Percentiles rank a stretch among this genome's conserved stretches.
Conservation (phyloP, 2,888 invertebrate species). For the Flabesymbios commensalis region DNA sequence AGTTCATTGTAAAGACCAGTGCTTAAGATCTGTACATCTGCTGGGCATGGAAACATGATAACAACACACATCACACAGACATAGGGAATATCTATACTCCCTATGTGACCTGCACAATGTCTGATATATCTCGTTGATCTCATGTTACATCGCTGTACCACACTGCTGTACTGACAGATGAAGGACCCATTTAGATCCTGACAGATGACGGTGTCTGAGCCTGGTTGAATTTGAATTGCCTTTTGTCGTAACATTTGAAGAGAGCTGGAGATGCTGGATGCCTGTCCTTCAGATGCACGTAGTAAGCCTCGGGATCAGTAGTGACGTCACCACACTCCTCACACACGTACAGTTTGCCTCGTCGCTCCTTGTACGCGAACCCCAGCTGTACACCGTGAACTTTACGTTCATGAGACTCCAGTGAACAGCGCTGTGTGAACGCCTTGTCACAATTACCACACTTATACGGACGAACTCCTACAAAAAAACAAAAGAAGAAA, state of each 20-base stretch:
- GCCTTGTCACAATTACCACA: conserved; percentile 98
- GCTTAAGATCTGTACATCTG: too few species aligned
- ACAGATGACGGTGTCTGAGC: too few species aligned
- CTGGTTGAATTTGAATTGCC: conserved; percentile 78
- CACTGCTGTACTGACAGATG: too few species aligned
- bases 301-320: conserved; percentile 92
- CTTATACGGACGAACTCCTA: conserved; percentile 95
- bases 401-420: conserved; percentile 97
- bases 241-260: conserved; percentile 94
- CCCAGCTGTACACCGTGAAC: conserved; percentile 95
- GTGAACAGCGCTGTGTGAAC: conserved; percentile 97
- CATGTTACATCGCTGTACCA: too few species aligned
- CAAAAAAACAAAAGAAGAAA: conserved; percentile 24
- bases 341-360: conserved; percentile 86
- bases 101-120: too few species aligned
- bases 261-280: conserved; percentile 78
- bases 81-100: too few species aligned
- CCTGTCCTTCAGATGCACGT: conserved; percentile 82
- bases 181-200: too few species aligned
- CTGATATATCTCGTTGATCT: too few species aligned
- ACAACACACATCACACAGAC: too few species aligned
- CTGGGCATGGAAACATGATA: too few species aligned
- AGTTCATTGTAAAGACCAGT: too few species aligned
- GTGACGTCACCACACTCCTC: conserved; percentile 99
- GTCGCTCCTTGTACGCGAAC: conserved; percentile 96